Evolutionary conservation across 2,113 vertebrate genomes (phyloP), one percentile per base, ranked within the genome.

Genomic region (Pardalotus punctatus): DNA sequence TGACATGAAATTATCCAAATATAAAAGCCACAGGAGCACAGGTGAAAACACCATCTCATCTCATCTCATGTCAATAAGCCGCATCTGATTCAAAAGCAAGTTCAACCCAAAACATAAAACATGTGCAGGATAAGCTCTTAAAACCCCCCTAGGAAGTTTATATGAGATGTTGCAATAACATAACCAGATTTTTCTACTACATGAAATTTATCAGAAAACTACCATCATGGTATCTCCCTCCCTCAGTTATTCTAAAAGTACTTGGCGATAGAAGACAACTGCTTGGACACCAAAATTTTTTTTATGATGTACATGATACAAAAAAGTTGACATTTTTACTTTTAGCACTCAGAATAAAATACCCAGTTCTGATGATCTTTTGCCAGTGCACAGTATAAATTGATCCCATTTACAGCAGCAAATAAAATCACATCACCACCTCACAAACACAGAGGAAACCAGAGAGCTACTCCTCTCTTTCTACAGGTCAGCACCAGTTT

Each of bases 1-100:
- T 66, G 67, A 73, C 31, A 79, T 20, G 86, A 93, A 51, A 84
- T 50, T 78, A 86, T 48, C 35, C 24, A 70, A 84, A 76, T 58
- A 23, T 17, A 66, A 85, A 86, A 81, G 61, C 13, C 10, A 51
- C 33, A 61, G n/a, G 22, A 73, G 73, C 18, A 70, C 9, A 88
- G 28, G 42, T 18, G 6, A 36, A 88, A 90, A 69, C 3, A 80
- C 20, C 20, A 81, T 11, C 31, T 78, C 48, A 71, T 7, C 35
- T 67, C 20, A 81, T 11, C 31, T 78, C 48, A 71, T 7, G 33
- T 67, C 71, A 87, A 7, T 29, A 92, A 54, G 5, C 82, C 3
- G 14, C 2, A 70, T 22, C 47, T 36, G 19, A 79, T 56, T 29
- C 54, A 24, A 81, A 82, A 69, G 28, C 9, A 70, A 70, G 28